Evolutionary conservation across 1,140 invertebrate species (phyloP), one percentile per base, ranked within the genome.

Genomic region (Nasonia longicornis): DNA sequence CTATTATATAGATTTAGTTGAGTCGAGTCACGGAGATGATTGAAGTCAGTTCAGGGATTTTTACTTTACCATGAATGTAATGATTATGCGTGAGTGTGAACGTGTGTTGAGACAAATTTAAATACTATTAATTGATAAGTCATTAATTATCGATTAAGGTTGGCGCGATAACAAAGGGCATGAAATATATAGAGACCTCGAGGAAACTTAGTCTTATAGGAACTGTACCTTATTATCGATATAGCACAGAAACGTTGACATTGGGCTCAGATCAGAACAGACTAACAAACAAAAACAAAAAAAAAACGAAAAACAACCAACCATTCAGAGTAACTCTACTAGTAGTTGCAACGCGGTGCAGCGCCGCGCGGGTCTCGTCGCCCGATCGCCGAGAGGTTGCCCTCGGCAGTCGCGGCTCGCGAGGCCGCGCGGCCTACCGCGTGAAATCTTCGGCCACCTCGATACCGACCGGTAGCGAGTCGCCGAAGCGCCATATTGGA

Each of bases 61-160:
- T 87, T 89, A 89, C 84, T 87, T 90, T 88, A 88, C 85, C 87
- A 86, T 87, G 89, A 80, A 89, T 90, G 88, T 89, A 88, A 89
- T 88, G 86, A 84, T 58, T 14, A 48, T 48, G 26, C 87, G 88
- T 89, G 89, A 88, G 87, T 89, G 89, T 88, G 89, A 58, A 58
- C 86, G 87, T 88, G 89, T 89, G 88, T 89, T 88, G 85, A 63
- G 85, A 67, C 64, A 67, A 67, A 67, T 67, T 67, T n/a, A 67
- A 67, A 86, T 89, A 89, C 83, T 88, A 89, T 89, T 89, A 89
- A 88, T 89, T 87, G 83, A 89, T 89, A 89, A 82, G 87, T 87
- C 85, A 88, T 85, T 87, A 85, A 87, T 88, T 87, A 85, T 85
- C 86, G 84, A 86, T 88, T 82, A 84, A 83, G 74, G 77, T 83